phyloP scores from a whole-genome alignment of 2,797 vertebrate genomes.

The Malurus leucopterus region DNA sequence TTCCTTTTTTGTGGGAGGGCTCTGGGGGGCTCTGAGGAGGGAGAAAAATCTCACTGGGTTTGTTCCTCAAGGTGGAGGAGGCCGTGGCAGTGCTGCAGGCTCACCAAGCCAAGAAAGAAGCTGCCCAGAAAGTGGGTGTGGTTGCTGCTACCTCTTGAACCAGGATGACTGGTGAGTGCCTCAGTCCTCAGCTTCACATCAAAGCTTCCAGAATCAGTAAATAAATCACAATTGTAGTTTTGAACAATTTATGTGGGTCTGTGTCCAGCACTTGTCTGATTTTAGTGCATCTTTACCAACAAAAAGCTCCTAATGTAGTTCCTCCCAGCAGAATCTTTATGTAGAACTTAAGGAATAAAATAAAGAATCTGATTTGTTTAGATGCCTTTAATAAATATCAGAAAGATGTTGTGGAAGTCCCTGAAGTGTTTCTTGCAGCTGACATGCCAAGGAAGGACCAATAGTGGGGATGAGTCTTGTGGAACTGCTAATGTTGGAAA shows the following conservation, averaged over 20 bases:
- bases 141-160: slow-evolving; percentile 81
- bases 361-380: background rate
- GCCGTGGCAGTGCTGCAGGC: slow-evolving; percentile 95
- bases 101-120: slow-evolving; percentile 98
- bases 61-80: slow-evolving; percentile 86
- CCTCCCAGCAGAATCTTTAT: background rate
- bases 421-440: background rate
- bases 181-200: background rate
- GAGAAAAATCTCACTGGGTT: background rate
- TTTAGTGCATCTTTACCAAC: background rate
- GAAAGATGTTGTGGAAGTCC: background rate
- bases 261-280: background rate
- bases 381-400: background rate
- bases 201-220: background rate
- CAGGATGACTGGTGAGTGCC: slow-evolving; percentile 66
- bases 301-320: background rate
- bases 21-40: background rate
- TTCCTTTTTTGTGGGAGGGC: too few species aligned
- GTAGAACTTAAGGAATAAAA: background rate
- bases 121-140: slow-evolving; percentile 91
- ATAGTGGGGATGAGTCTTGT: background rate
- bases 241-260: fast-evolving
- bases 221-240: fast-evolving
- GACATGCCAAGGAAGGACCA: background rate
- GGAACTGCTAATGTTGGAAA: background rate